phyloP scores from a whole-genome alignment of 1,140 invertebrate species.

The Macrosteles quadrilineatus region DNA sequence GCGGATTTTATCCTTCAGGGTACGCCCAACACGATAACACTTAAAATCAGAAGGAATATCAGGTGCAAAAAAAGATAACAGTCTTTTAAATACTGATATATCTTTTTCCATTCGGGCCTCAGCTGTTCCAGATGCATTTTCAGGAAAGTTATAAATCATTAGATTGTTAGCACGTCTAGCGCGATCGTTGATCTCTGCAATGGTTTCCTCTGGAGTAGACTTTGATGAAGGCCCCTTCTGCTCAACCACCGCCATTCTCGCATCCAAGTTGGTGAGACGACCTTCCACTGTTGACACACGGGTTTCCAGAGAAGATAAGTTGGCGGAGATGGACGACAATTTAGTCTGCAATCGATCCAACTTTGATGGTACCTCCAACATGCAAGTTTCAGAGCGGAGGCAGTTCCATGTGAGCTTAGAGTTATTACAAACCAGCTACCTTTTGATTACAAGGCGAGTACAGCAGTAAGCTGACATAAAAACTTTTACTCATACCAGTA shows the following conservation, averaged over 20 bases:
- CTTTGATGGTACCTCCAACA: neutral
- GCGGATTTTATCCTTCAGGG: neutral
- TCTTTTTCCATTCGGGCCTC: neutral
- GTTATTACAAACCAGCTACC: too few species aligned
- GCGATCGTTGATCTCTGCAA: neutral
- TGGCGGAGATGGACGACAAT: neutral
- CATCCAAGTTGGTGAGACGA: neutral
- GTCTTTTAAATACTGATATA: neutral
- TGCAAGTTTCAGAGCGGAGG: too few species aligned
- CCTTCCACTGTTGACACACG: neutral
- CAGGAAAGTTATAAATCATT: neutral
- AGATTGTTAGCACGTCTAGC: neutral
- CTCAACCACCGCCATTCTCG: neutral
- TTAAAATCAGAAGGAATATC: neutral
- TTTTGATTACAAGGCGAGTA: too few species aligned
- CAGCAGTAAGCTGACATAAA: too few species aligned
- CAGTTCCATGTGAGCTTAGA: too few species aligned
- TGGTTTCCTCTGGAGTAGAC: neutral
- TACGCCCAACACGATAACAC: neutral
- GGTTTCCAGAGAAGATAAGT: neutral
- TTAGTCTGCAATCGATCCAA: neutral
- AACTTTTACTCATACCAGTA: too few species aligned
- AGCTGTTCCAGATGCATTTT: neutral
- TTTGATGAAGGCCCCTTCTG: neutral
- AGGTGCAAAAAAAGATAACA: neutral